Base-by-base conservation (phyloP, 1,140 invertebrate species). In the Caenorhabditis briggsae region DNA sequence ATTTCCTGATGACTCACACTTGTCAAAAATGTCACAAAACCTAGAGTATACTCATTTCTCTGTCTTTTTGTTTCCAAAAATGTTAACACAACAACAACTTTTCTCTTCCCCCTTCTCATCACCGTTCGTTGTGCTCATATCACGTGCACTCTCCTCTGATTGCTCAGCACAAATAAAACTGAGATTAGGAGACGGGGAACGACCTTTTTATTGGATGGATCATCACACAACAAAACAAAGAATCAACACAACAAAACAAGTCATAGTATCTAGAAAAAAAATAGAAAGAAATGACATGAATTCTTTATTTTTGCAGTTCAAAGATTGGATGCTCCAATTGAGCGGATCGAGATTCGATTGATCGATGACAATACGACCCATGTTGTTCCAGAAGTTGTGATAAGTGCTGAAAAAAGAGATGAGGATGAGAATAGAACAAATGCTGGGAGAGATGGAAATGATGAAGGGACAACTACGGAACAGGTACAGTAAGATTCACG, bases 261-360 rank as follows among this genome's bases (percentile, higher is more conserved):
- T 53, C 16, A 58, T 16, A 2, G 50, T 9, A 53, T 11, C 2
- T 16, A 53, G 50, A 53, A 53, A 6, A 50, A 53, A 53, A 53
- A 53, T 53, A 53, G 16, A 53, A 53, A 14, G 5, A 18, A 16
- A 64, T 8, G 33, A 33, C 25, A 64, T 5, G 33, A 33, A 33
- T 41, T 33, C 11, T 0, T 5, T 33, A 3, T 25, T 33, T 23
- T 82, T 86, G 43, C 74, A 86, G 85, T 87, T 33, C 83, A 87
- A 61, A 41, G 86, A 23, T 48, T 87, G 18, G 86, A 87, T 78
- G 59, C 86, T n/a, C 86, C 86, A 16, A 87, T 87, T 33, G 86
- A 87, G n/a, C 50, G 82, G 23, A 87, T 87, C 8, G 86, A 87
- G 48, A 87, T 87, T n/a, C 33, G 82, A 58, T 58, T 87, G n/a